Percentiles rank a stretch among this genome's conserved stretches.
Evolutionary conservation across 2,888 invertebrate genomes (phyloP).

Genomic region (Acronicta alni): DNA sequence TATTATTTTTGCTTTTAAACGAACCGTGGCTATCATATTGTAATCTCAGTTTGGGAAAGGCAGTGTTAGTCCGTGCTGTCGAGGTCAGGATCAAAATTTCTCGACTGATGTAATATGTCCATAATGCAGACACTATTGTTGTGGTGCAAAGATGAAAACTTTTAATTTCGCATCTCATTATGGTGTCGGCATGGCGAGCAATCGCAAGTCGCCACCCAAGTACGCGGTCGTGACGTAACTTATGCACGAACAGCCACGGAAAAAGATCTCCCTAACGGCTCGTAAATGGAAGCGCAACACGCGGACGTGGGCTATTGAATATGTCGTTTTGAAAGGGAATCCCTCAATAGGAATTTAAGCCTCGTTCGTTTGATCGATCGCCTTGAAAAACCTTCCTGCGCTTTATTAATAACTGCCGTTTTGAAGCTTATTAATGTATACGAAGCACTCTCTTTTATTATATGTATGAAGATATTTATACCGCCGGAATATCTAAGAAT

Average conservation of each 20-base stretch:
- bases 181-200: slow-evolving; percentile 36
- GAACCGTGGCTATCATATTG: too few relatives aligned
- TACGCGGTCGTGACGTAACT: slow-evolving; percentile 56
- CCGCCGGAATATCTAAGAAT: background rate
- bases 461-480: background rate
- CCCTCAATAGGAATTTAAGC: slow-evolving; percentile 39
- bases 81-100: slow-evolving; percentile 9
- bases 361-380: slow-evolving; percentile 47
- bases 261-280: slow-evolving; percentile 47
- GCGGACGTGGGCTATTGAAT: slow-evolving; percentile 34
- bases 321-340: slow-evolving; percentile 39
- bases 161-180: slow-evolving; percentile 60
- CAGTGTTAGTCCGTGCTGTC: slow-evolving; percentile 8
- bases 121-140: slow-evolving; percentile 25
- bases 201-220: slow-evolving; percentile 53
- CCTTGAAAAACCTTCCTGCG: slow-evolving; percentile 45
- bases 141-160: slow-evolving; percentile 45
- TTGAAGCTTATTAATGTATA: slow-evolving; percentile 31
- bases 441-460: slow-evolving; percentile 2
- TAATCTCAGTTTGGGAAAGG: too few relatives aligned
- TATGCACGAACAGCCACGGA: slow-evolving; percentile 41
- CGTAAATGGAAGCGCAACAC: slow-evolving; percentile 36
- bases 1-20: too few relatives aligned
- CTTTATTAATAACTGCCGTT: slow-evolving; percentile 30
- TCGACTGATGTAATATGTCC: too few relatives aligned